Evolutionary conservation across 2,888 invertebrate species (phyloP).

Genomic region (Drosophila mercatorum): DNA sequence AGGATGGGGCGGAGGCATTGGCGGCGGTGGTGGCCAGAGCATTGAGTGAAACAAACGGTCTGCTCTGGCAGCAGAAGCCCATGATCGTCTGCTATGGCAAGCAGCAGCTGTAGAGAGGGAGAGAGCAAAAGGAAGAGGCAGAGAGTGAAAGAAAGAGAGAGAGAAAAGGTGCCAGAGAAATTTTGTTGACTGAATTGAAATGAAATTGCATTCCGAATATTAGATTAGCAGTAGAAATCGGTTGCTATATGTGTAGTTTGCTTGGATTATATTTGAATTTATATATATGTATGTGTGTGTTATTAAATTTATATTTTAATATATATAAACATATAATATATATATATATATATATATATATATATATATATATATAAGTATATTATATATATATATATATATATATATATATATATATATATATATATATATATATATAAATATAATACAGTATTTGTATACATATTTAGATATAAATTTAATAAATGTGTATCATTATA

Average conservation of each 20-base stretch:
- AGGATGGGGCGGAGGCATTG: neutral
- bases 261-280: too few species aligned
- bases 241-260: neutral
- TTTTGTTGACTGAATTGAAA: neutral
- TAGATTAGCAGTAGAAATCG: neutral
- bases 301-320: neutral
- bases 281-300: neutral
- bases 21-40: constrained; percentile 89
- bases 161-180: constrained; percentile 1
- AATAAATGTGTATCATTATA: too few species aligned
- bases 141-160: neutral
- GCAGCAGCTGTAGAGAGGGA: constrained; percentile 36
- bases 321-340: too few species aligned
- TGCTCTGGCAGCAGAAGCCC: constrained; percentile 93
- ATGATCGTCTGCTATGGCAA: constrained; percentile 95
- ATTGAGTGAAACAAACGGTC: constrained; percentile 94
- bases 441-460: too few species aligned
- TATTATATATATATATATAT: too few species aligned
- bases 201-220: neutral
- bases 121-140: neutral
- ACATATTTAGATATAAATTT: too few species aligned
- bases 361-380: too few species aligned
- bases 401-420: too few species aligned
- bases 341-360: too few species aligned
- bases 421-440: too few species aligned